phyloP scores from a whole-genome alignment of 2,888 invertebrate genomes.

The Rambutsinella grinnellia region DNA sequence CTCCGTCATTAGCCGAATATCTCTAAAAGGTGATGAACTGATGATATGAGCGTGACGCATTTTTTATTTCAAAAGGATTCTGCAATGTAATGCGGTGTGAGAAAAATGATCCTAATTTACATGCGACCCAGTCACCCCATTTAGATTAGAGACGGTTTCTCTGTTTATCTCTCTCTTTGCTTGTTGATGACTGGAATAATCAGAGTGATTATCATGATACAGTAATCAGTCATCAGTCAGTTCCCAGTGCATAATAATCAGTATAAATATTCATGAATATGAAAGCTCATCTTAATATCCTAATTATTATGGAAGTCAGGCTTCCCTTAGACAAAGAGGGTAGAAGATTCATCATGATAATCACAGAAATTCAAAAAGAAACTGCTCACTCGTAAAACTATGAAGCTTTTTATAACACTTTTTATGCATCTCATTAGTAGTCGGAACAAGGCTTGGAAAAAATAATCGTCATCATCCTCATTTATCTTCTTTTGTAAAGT shows the following conservation, averaged over 20 bases:
- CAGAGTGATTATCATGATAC: slow-evolving; percentile 33
- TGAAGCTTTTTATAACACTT: too few species aligned
- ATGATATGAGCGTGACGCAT: slow-evolving; percentile 40
- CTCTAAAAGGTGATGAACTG: too few species aligned
- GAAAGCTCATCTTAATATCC: slow-evolving; percentile 42
- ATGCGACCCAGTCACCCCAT: slow-evolving; percentile 20
- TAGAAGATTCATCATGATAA: slow-evolving; percentile 46
- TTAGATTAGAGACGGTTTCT: slow-evolving; percentile 40
- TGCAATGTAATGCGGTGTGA: slow-evolving; percentile 51
- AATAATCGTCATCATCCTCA: too few species aligned
- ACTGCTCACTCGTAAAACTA: too few species aligned
- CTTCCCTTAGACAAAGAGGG: slow-evolving; percentile 18
- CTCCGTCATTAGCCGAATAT: too few species aligned
- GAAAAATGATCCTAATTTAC: slow-evolving; percentile 32
- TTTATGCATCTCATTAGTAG: slow-evolving; percentile 54
- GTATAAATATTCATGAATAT: slow-evolving; percentile 47
- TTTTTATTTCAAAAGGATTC: slow-evolving; percentile 3
- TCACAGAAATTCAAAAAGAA: too few species aligned
- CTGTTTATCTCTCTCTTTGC: slow-evolving; percentile 1
- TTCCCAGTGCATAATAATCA: neutral
- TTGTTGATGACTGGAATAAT: slow-evolving; percentile 24
- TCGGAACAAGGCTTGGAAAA: too few species aligned
- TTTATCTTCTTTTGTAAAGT: too few species aligned
- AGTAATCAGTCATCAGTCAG: slow-evolving; percentile 52
- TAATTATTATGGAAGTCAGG: slow-evolving; percentile 57